Evolutionary conservation across 2,888 invertebrate species (phyloP).

Genomic region (Mongoloraphidia duomilia): DNA sequence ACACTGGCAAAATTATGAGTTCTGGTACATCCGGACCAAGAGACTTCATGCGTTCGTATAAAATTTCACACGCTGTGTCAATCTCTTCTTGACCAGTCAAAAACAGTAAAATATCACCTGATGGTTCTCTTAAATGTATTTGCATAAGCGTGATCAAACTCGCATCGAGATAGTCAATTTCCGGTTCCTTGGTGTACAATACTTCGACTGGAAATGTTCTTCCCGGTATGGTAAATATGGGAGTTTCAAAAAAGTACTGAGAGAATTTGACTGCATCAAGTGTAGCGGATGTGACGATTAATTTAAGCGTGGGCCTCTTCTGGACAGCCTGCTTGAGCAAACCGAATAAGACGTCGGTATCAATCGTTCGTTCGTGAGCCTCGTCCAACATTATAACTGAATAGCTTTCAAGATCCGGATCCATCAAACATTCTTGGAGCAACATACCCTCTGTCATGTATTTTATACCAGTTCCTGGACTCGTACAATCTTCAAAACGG

Average conservation of each 20-base stretch:
- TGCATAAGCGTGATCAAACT: conserved; percentile 98
- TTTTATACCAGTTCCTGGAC: conserved; percentile 93
- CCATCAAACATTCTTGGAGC: conserved; percentile 90
- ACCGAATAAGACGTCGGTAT: conserved; percentile 97
- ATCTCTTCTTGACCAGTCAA: conserved; percentile 97
- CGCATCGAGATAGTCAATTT: conserved; percentile 97
- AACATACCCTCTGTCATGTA: conserved; percentile 99
- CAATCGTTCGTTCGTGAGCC: conserved; percentile 96
- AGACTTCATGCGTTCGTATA: conserved; percentile 96
- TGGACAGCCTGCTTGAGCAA: conserved; percentile 76
- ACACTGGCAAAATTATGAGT: conserved; percentile 91
- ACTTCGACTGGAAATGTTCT: conserved; percentile 95
- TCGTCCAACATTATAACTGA: conserved; percentile 98
- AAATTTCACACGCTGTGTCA: conserved; percentile 94
- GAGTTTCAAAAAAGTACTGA: conserved; percentile 95
- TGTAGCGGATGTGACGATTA: conserved; percentile 98
- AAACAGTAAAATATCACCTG: conserved; percentile 86
- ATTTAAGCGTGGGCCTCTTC: conserved; percentile 83
- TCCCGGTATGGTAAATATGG: conserved; percentile 97
- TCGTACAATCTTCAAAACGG: conserved; percentile 98
- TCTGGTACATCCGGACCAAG: conserved; percentile 96
- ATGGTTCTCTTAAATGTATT: conserved; percentile 94
- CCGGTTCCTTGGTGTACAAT: conserved; percentile 94
- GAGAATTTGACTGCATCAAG: conserved; percentile 98
- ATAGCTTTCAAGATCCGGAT: conserved; percentile 81